Percentiles rank a stretch among this genome's conserved stretches.
Evolutionary conservation across 2,113 vertebrate genomes (phyloP).

Genomic region (Machaerirhynchus nigripectus): DNA sequence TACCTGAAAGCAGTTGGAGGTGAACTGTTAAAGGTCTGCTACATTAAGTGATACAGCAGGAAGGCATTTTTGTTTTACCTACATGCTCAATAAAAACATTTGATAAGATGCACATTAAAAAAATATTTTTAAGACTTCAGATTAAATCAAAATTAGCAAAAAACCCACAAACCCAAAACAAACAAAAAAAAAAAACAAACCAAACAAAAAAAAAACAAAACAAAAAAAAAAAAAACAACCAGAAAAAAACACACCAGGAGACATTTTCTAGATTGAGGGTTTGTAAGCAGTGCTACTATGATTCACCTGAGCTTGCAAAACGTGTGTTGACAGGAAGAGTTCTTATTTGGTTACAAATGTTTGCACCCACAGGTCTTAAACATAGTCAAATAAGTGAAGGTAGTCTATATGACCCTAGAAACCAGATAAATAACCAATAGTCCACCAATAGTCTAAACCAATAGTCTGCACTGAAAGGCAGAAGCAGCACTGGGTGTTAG

Average conservation of each 20-base stretch:
- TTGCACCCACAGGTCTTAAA: background rate
- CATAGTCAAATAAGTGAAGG: background rate
- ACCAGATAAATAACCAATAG: background rate
- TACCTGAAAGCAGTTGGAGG: background rate
- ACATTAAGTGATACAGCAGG: background rate
- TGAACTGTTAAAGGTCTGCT: background rate
- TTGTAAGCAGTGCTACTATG: background rate
- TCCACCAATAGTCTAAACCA: background rate
- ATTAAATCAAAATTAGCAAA: background rate
- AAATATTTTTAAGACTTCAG: background rate
- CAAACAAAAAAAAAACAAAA: no score
- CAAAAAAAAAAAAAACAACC: fast-evolving
- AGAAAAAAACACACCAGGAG: background rate
- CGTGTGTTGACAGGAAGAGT: background rate
- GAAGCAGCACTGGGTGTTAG: background rate
- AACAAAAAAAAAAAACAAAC: background rate
- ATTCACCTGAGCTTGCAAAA: background rate
- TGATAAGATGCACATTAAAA: background rate
- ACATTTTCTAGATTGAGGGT: background rate
- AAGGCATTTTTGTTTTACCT: background rate
- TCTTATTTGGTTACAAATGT: background rate
- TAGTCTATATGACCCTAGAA: background rate
- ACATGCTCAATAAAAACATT: background rate
- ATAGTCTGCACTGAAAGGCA: background rate
- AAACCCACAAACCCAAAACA: background rate